Conservation (phyloP, 2,888 invertebrate genomes). For the Hirtodrosophila trivittata region DNA sequence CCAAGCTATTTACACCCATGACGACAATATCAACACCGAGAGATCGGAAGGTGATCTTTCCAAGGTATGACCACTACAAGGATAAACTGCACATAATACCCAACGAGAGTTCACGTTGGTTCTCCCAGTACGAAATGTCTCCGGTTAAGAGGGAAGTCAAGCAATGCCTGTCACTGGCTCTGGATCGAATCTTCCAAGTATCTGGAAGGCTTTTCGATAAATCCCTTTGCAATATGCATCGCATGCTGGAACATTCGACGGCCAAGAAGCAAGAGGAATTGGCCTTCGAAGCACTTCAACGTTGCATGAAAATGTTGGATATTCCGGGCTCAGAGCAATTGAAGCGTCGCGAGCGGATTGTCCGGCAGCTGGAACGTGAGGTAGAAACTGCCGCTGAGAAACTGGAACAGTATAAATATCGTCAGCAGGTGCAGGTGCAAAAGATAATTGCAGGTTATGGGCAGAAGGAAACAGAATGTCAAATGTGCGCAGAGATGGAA, state of each 20-base stretch:
- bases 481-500: conserved; percentile 29
- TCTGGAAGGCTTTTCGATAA: background rate
- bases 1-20: conserved; percentile 15
- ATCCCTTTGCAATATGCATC: conserved; percentile 44
- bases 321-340: background rate
- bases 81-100: conserved; percentile 37
- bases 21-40: background rate
- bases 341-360: conserved; percentile 15
- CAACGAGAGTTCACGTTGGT: conserved; percentile 60
- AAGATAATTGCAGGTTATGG: background rate
- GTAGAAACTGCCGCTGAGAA: conserved; percentile 25
- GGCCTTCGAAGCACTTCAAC: conserved; percentile 4
- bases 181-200: conserved; percentile 25
- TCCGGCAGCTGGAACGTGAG: conserved; percentile 43
- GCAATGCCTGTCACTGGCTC: conserved; percentile 36
- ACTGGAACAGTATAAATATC: conserved; percentile 1
- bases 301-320: conserved; percentile 29
- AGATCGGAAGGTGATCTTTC: conserved; percentile 11
- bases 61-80: conserved; percentile 22
- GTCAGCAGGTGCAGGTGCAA: conserved; percentile 7
- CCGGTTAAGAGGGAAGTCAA: conserved; percentile 52
- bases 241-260: conserved; percentile 4
- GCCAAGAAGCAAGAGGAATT: conserved; percentile 11
- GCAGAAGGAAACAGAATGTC: conserved; percentile 17
- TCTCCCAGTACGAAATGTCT: conserved; percentile 45